Evolutionary conservation across 2,797 vertebrate genomes (phyloP), one percentile per base, ranked within the genome.

Genomic region (Gallinago nigripennis): DNA sequence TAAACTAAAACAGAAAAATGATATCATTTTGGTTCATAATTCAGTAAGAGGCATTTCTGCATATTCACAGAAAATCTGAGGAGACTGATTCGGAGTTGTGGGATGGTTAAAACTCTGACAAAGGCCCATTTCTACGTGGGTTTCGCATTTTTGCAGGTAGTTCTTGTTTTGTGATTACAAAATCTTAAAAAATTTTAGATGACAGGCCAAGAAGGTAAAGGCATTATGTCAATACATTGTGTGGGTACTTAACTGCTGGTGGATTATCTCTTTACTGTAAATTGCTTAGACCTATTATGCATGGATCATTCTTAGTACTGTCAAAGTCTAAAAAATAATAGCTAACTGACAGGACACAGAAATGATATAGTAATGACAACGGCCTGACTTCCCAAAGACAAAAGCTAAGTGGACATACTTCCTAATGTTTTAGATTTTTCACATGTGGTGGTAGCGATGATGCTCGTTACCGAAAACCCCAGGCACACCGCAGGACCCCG

Each of bases 401-500:
- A 92, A 72, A 86, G 37, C 54, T 69, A n/a, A 33, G n/a, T 1
- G 0, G 37, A 46, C 41, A 51, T 18, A 72, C 35, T 51, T 51
- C 14, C 24, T 28, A 41, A 25, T 28, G 18, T 24, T 90, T 69
- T 12, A 76, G 86, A 45, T 41, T 39, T 45, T 69, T 78, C 73
- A 69, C 2, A 4, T 1, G 1, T 5, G 5, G 46, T 14, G 11
- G 33, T 25, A 63, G 21, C 0, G 0, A 69, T 73, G 46, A 43
- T 41, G 28, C 8, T 82, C 3, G 1, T 77, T 66, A 82, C 24
- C 18, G 66, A 48, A 56, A 88, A 63, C 27, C 46, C 31, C 83
- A 73, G 77, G 73, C 37, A 88, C 35, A 76, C 12, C 28, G 45
- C 11, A 0, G 71, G 43, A 66, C 5, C 33, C 46, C 0, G 0